phyloP scores from a whole-genome alignment of 2,113 vertebrate genomes.

The Dipodomys ordii region DNA sequence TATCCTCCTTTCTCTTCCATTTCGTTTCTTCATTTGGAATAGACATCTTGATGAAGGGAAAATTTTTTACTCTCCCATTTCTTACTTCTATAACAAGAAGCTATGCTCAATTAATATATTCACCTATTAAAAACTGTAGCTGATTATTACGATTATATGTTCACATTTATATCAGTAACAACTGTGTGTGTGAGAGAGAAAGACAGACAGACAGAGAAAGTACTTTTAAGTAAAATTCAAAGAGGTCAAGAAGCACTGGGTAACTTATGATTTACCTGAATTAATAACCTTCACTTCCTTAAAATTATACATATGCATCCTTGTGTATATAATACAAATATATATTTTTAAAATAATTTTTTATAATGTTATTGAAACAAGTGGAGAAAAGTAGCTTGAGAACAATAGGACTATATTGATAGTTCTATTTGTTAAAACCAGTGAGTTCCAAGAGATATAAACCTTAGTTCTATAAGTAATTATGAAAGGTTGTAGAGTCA shows the following conservation, averaged over 20 bases:
- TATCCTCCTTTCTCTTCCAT: too few relatives aligned
- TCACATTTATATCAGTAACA: constrained; percentile 64
- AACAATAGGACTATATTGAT: constrained; percentile 49
- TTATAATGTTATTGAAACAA: constrained; percentile 63
- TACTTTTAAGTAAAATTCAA: constrained; percentile 57
- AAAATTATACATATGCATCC: background rate
- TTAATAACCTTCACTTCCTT: constrained; percentile 49
- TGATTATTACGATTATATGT: constrained; percentile 65
- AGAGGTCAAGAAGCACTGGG: constrained; percentile 58
- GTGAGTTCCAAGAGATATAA: constrained; percentile 51
- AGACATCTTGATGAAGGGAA: constrained; percentile 49
- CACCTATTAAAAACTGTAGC: constrained; percentile 61
- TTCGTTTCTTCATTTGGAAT: too few relatives aligned
- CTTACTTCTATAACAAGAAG: constrained; percentile 64
- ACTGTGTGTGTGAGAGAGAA: background rate
- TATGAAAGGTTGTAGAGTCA: constrained; percentile 38
- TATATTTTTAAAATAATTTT: constrained; percentile 49
- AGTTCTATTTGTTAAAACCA: constrained; percentile 65
- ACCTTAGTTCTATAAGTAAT: constrained; percentile 29
- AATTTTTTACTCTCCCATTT: constrained; percentile 60
- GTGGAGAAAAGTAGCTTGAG: constrained; percentile 62
- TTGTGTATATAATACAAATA: constrained; percentile 65
- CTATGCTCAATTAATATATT: constrained; percentile 66
- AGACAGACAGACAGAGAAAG: too few relatives aligned
- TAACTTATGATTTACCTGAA: constrained; percentile 59